Percentiles rank a stretch among this genome's conserved stretches.
phyloP scores from a whole-genome alignment of 1,140 invertebrate species.

The Drosophila erecta region DNA sequence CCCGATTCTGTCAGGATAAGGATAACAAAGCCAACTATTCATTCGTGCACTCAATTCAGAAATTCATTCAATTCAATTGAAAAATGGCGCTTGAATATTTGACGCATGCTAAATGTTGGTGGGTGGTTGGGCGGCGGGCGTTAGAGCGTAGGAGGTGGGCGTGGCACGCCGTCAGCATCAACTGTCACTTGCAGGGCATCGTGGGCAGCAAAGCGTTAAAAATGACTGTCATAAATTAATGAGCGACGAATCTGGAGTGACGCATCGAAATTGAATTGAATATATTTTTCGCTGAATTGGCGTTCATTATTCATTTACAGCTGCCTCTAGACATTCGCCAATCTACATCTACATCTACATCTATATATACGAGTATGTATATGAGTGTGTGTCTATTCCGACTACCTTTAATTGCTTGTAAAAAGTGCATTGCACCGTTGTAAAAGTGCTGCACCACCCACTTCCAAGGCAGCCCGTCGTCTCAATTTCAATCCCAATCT shows the following conservation, averaged over 20 bases:
- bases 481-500: conserved; percentile 68
- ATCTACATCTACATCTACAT: neutral
- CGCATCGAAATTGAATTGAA: conserved; percentile 79
- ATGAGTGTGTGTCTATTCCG: neutral
- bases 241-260: conserved; percentile 63
- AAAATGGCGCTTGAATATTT: conserved; percentile 74
- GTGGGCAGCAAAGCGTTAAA: conserved; percentile 77
- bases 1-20: neutral
- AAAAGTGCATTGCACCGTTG: conserved; percentile 58
- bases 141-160: neutral
- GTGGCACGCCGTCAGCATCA: conserved; percentile 46
- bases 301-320: conserved; percentile 81
- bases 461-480: conserved; percentile 17
- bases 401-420: conserved; percentile 61
- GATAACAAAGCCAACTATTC: conserved; percentile 17
- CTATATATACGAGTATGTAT: neutral
- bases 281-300: conserved; percentile 75
- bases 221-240: conserved; percentile 82
- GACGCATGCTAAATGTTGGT: conserved; percentile 51
- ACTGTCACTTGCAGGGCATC: conserved; percentile 66
- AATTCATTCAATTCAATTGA: conserved; percentile 81
- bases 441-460: conserved; percentile 16
- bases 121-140: neutral
- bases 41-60: conserved; percentile 65
- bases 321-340: conserved; percentile 37